Base-by-base conservation (phyloP, 1,140 invertebrate species). In the Cheumatopsyche charites region DNA sequence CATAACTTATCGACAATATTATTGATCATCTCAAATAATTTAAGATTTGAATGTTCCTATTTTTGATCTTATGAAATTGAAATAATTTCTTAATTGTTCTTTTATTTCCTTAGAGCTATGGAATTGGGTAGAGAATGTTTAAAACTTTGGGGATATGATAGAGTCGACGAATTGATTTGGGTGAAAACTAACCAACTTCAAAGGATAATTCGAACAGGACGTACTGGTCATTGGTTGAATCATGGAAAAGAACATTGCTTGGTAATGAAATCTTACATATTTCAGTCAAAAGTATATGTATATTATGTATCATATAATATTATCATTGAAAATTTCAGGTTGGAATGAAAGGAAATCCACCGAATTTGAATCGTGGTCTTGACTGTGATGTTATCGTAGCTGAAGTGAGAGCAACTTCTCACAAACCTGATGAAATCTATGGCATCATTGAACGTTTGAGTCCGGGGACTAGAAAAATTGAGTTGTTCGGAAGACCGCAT, bases 181-280 rank as follows among this genome's bases (percentile, higher is more conserved):
- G 97, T 99, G 1, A 99, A 99, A 84, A 98, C 97, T 0, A 99
- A 99, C 85, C 97, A 99, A 79, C 82, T 99, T 71, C 97, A 99
- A 81, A 86, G 96, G 74, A 98, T 99, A 72, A 99, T 99, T 77
- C 86, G 97, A 58, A 98, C 97, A 0, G 97, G 97, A 0, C 86
- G 96, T 68, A 98, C 96, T 0, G 97, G 96, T 0, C 97, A 99
- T 84, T 99, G 97, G 97, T 82, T 99, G 2, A 99, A 99, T 82
- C 97, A 99, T 81, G 97, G 97, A 13, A 99, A 99, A 82, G 97
- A 99, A 81, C 97, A 99, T 80, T 99, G 97, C 84, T 82, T 99
- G 74, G 96, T 93, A 66, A 80, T 79, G 12, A 36, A 43, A 47
- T 7, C n/a, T n/a, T n/a, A n/a, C n/a, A n/a, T n/a, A n/a, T n/a